phyloP scores from a whole-genome alignment of 2,797 vertebrate species.

The Chaunax sp. region DNA sequence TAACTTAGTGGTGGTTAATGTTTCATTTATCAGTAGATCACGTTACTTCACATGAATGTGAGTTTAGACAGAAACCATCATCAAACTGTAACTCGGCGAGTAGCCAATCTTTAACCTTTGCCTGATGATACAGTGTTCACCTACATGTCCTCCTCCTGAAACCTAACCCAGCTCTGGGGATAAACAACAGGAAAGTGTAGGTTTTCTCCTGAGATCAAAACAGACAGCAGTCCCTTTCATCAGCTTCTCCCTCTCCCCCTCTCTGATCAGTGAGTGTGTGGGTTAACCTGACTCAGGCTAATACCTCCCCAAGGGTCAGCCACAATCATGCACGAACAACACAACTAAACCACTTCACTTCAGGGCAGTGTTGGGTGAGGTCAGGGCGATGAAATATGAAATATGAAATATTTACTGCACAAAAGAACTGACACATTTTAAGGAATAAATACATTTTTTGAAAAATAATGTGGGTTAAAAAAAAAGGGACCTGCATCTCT shows the following conservation, averaged over 20 bases:
- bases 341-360: conserved; percentile 56
- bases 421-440: conserved; percentile 22
- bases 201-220: conserved; percentile 43
- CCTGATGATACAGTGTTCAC: conserved; percentile 5
- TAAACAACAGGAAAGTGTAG: conserved; percentile 42
- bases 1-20: conserved; percentile 22
- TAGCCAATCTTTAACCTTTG: conserved; percentile 22
- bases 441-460: conserved; percentile 12
- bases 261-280: conserved; percentile 37
- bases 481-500: background rate
- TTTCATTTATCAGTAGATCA: conserved; percentile 27
- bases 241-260: conserved; percentile 12
- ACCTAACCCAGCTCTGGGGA: conserved; percentile 22
- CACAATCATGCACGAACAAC: conserved; percentile 38
- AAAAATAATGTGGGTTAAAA: conserved; percentile 25
- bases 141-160: conserved; percentile 14
- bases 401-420: conserved; percentile 18
- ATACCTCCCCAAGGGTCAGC: conserved; percentile 42
- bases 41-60: conserved; percentile 12
- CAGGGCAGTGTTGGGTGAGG: conserved; percentile 65
- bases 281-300: conserved; percentile 41
- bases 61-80: conserved; percentile 22
- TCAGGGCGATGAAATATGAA: conserved; percentile 23
- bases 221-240: conserved; percentile 42
- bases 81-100: conserved; percentile 24